Base-by-base conservation (phyloP, 2,797 vertebrate genomes). In the Muraenolepis orangiensis region DNA sequence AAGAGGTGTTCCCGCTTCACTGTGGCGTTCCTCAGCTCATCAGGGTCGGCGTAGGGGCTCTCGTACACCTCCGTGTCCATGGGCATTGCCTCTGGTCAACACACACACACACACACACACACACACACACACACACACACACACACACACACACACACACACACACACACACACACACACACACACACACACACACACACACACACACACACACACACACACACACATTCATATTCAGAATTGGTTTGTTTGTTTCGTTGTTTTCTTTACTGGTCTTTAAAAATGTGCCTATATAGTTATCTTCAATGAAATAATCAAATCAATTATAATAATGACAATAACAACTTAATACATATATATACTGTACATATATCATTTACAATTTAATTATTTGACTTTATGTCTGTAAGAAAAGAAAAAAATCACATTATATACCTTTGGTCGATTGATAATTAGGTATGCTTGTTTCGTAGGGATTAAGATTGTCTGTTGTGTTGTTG, bases 51-150 rank as follows among this genome's bases (percentile, higher is more conserved):
- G 0, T 99, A 99, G 2, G 97, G 97, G 86, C 96, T 98, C 85
- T 98, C 96, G 4, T 98, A 99, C 11, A 97, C 96, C 69, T 92
- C 92, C 0, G 96, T 97, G 86, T 97, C 96, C 98, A 99, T 99
- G 16, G 98, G 98, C 90, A 99, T 92, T 1, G 94, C 94, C 78
- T 94, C 93, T 88, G 79, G 30, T 1, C 57, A 46, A 46, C 40
- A 46, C 40, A 40, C 38, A 40, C 38, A 20, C 51, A 57, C 20
- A 61, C 57, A 61, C n/a, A 57, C 51, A 57, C 3, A 12, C n/a
- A n/a, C n/a, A n/a, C n/a, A n/a, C n/a, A n/a, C n/a, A n/a, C n/a
- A n/a, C n/a, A n/a, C n/a, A n/a, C n/a, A n/a, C n/a, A n/a, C n/a
- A n/a, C n/a, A n/a, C n/a, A n/a, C n/a, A n/a, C n/a, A n/a, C n/a